Base-by-base conservation (phyloP, 1,140 invertebrate genomes). In the Nomia melanderi region DNA sequence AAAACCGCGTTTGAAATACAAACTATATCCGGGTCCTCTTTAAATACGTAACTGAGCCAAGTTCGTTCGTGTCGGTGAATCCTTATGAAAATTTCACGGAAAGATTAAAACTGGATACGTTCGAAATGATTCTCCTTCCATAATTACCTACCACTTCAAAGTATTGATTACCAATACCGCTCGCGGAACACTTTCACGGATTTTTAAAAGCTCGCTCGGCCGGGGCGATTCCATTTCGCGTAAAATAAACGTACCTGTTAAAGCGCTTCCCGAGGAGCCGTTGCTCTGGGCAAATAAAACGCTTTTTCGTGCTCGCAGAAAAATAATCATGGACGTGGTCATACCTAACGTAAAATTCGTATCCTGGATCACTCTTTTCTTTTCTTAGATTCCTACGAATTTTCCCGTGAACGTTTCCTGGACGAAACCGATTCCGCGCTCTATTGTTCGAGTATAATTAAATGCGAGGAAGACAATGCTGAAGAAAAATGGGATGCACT, bases 91-190 rank as follows among this genome's bases (percentile, higher is more conserved):
- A 27, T 59, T 76, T 76, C 73, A 76, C 20, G 6, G 5, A 23
- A 36, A 36, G 39, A 57, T 76, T 69, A 69, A 67, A 69, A 59
- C 64, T 36, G 64, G 64, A 57, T 65, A 36, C 64, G 29, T 17
- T 9, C 27, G 36, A 47, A 69, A 47, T 69, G 33, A 59, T 47
- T 44, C 56, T 53, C 56, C 54, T 25, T 44, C 64, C 36, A 33
- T 69, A 59, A 76, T 76, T 76, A 76, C 29, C 33, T n/a, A n/a
- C 23, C 2, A 27, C 33, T 17, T 12, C 25, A 4, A 25, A 20
- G 54, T 76, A 69, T 76, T 50, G 73, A 76, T 76, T 69, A 76
- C 11, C 64, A 23, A 76, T 59, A 69, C 7, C 29, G 36, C 39
- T 17, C 25, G 25, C 6, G 27, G 20, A 50, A 33, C 50, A 23